Evolutionary conservation across 2,113 vertebrate species (phyloP).

Genomic region (Cairina moschata): DNA sequence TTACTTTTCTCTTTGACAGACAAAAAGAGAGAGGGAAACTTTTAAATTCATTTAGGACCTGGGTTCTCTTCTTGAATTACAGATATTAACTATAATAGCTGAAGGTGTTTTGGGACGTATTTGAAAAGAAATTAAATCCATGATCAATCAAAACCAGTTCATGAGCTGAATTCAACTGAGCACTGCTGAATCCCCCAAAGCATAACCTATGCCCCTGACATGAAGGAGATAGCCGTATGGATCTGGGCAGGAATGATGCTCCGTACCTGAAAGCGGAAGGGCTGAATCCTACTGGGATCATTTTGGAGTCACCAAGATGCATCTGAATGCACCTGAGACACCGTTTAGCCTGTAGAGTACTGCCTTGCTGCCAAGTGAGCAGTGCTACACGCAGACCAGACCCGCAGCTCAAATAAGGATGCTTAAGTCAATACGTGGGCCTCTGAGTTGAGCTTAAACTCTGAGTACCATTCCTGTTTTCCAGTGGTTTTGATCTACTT

Average conservation of each 20-base stretch:
- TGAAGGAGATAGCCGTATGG: not conserved
- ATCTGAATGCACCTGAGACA: not conserved
- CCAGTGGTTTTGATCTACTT: not conserved
- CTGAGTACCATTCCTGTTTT: not conserved
- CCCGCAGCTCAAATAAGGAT: not conserved
- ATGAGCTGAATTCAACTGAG: no score
- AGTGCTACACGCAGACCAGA: fast-evolving
- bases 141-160: no score
- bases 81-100: not conserved
- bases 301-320: not conserved
- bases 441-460: not conserved
- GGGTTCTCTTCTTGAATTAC: not conserved
- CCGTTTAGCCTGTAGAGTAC: not conserved
- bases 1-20: not conserved
- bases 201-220: not conserved
- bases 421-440: not conserved
- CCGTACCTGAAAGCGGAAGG: not conserved
- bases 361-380: not conserved
- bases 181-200: not conserved
- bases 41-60: not conserved
- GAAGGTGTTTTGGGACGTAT: not conserved
- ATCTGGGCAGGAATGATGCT: not conserved
- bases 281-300: not conserved
- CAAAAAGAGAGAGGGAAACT: not conserved
- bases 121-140: not conserved